phyloP scores from a whole-genome alignment of 2,113 vertebrate species.

The Laticauda colubrina region DNA sequence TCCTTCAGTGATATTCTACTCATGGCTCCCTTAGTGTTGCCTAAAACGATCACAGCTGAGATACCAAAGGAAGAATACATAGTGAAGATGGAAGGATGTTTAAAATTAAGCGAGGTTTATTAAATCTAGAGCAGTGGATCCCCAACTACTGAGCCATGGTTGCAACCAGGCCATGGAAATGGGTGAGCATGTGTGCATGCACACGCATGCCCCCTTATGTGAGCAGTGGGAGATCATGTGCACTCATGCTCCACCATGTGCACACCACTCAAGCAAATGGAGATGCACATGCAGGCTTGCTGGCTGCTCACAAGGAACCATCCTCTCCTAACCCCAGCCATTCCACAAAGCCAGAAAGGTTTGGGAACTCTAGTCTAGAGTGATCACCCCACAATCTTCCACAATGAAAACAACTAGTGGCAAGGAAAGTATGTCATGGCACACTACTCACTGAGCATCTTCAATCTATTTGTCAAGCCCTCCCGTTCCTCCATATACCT shows the following conservation, averaged over 20 bases:
- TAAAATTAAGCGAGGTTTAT: neutral
- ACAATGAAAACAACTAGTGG: neutral
- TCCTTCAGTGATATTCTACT: neutral
- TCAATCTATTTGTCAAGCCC: neutral
- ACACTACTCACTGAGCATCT: neutral
- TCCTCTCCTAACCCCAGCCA: too few relatives aligned
- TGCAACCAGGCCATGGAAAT: too few relatives aligned
- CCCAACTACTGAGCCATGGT: neutral
- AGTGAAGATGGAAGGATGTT: neutral
- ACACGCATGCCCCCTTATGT: too few relatives aligned
- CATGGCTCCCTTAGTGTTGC: neutral
- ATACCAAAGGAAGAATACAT: neutral
- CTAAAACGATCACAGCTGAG: neutral
- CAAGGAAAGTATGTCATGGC: neutral
- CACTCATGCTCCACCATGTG: neutral
- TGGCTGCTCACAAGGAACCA: too few relatives aligned
- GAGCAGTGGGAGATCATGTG: too few relatives aligned
- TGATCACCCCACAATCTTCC: neutral
- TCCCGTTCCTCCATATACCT: too few relatives aligned
- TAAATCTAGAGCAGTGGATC: neutral
- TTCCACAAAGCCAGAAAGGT: too few relatives aligned
- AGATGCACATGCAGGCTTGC: too few relatives aligned
- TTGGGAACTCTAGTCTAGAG: neutral
- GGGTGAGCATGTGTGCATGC: too few relatives aligned
- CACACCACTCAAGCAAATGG: too few relatives aligned